These are phyloP conservation scores for Ovis aries DNA, from an alignment of 2,113 vertebrate genomes.

Conservation along the genomic window ARS-UI_Ramb_v3.0 NC_056055.1:2390501-2391000, in stretches of 20 bases:
- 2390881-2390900: not conserved
- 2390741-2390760: not conserved
- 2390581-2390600: not conserved
- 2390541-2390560: not conserved
- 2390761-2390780: not conserved
- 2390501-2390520: not conserved
- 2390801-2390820: not conserved
- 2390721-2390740: not conserved
- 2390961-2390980: not conserved
- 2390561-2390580: not conserved
- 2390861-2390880: no score
- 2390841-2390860: not conserved
- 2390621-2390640: not conserved
- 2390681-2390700: not conserved
- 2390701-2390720: not conserved
- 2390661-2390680: conserved; percentile 1
- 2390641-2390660: conserved; percentile 5
- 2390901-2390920: not conserved
- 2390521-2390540: not conserved
- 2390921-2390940: not conserved
- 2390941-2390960: not conserved
- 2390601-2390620: conserved; percentile 4
- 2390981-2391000: not conserved
- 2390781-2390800: not conserved
- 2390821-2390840: not conserved